Conservation (phyloP, 2,888 invertebrate species). For the Stenolophus ochropezus region DNA sequence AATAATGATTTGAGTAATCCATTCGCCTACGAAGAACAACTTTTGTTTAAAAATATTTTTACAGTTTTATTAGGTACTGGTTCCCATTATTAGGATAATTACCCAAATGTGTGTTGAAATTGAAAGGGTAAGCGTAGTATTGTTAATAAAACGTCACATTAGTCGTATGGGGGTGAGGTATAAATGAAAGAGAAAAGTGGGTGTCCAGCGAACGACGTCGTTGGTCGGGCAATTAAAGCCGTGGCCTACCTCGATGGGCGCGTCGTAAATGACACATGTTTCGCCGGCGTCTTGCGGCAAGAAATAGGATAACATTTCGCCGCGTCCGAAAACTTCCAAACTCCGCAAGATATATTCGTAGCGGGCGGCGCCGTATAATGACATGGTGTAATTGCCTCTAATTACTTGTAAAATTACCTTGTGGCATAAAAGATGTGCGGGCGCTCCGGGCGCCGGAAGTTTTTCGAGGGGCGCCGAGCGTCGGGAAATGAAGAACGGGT, state of each 20-base stretch:
- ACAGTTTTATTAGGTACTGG: too few relatives aligned
- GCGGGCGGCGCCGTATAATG: constrained; percentile 72
- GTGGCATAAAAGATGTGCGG: constrained; percentile 73
- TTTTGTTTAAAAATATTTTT: too few relatives aligned
- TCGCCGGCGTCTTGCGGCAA: constrained; percentile 58
- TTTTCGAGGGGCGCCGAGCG: constrained; percentile 68
- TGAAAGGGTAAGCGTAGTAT: too few relatives aligned
- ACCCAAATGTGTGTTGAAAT: too few relatives aligned
- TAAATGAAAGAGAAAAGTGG: not conserved
- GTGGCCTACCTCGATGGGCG: constrained; percentile 37
- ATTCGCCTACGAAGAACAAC: too few relatives aligned
- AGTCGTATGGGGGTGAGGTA: not conserved
- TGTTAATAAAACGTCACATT: too few relatives aligned
- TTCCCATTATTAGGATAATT: too few relatives aligned
- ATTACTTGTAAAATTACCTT: constrained; percentile 76
- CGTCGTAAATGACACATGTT: constrained; percentile 56
- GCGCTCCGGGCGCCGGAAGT: constrained; percentile 68
- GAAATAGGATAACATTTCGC: constrained; percentile 69
- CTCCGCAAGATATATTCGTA: constrained; percentile 70
- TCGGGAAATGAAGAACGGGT: constrained; percentile 69
- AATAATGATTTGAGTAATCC: too few relatives aligned
- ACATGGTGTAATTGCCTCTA: constrained; percentile 74
- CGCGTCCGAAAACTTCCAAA: constrained; percentile 67
- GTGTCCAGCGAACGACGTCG: constrained; percentile 16
- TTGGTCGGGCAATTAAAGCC: constrained; percentile 54